phyloP scores from a whole-genome alignment of 2,888 invertebrate genomes.

The Athrips mouffetella region DNA sequence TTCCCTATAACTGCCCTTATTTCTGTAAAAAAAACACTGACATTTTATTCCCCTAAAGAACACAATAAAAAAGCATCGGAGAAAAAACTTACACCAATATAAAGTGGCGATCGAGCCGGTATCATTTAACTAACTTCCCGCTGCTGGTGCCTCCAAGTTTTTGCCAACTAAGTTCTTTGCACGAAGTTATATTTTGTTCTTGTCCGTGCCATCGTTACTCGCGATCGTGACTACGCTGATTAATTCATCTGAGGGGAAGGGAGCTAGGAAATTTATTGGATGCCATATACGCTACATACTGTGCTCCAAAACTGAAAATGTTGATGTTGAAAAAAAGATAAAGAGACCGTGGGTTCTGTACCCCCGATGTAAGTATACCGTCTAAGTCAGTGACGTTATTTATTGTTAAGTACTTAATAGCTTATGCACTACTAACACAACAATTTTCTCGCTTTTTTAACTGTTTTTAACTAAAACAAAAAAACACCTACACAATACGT shows the following conservation, averaged over 20 bases:
- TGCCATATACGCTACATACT: constrained; percentile 11
- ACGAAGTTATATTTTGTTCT: constrained; percentile 51
- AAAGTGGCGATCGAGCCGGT: constrained; percentile 46
- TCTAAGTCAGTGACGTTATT: too few relatives aligned
- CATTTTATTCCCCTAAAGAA: constrained; percentile 36
- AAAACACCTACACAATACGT: too few relatives aligned
- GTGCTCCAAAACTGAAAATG: too few relatives aligned
- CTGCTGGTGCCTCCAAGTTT: constrained; percentile 36
- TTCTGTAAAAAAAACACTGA: constrained; percentile 37
- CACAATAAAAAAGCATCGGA: constrained; percentile 33
- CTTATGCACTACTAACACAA: too few relatives aligned
- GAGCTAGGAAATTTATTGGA: constrained; percentile 18
- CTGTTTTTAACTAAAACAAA: too few relatives aligned
- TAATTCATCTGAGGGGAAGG: constrained; percentile 52
- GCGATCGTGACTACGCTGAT: constrained; percentile 68
- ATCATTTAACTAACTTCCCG: constrained; percentile 48
- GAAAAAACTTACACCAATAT: constrained; percentile 43
- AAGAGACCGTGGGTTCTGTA: too few relatives aligned
- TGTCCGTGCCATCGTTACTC: constrained; percentile 64
- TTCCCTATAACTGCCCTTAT: too few relatives aligned
- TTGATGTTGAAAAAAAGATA: too few relatives aligned
- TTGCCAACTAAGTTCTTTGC: constrained; percentile 44
- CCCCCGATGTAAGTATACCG: too few relatives aligned
- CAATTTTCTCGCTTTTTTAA: too few relatives aligned
- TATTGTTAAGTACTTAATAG: too few relatives aligned